Conservation (phyloP, 2,797 vertebrate species). For the Esox masquinongy region DNA sequence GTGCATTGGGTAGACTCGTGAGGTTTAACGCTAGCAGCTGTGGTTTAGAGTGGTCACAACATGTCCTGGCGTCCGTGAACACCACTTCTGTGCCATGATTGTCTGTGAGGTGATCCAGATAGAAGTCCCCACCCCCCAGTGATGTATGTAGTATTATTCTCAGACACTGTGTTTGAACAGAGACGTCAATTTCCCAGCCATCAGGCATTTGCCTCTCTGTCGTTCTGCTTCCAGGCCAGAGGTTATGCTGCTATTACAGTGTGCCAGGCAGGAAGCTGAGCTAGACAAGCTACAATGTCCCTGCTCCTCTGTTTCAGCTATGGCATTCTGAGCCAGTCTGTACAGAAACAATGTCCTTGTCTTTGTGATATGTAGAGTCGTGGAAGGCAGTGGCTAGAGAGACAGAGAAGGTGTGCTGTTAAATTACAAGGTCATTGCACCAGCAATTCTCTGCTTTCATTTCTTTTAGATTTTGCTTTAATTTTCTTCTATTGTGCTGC, state of each 20-base stretch:
- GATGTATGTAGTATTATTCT: not conserved
- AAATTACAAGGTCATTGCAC: slow-evolving; percentile 20
- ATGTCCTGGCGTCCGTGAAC: not conserved
- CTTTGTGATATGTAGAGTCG: not conserved
- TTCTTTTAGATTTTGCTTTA: not conserved
- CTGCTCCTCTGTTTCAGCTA: not conserved
- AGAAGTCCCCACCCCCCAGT: not conserved
- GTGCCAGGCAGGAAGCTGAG: not conserved
- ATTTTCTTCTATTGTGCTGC: too few relatives aligned
- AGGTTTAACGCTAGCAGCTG: not conserved
- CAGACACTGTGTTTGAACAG: not conserved
- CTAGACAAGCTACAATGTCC: not conserved
- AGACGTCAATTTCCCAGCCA: not conserved
- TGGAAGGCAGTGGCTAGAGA: not conserved
- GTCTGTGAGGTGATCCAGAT: not conserved
- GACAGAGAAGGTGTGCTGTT: slow-evolving; percentile 10
- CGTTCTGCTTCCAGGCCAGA: slow-evolving; percentile 16
- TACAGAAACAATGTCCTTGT: not conserved
- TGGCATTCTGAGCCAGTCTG: not conserved
- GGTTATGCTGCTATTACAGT: not conserved
- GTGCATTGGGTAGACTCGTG: not conserved
- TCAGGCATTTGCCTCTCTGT: not conserved
- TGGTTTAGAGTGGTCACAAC: not conserved
- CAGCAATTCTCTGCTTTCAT: not conserved
- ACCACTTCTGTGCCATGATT: not conserved